Base-by-base conservation (phyloP, 2,888 invertebrate genomes). In the Ochropleura plecta region DNA sequence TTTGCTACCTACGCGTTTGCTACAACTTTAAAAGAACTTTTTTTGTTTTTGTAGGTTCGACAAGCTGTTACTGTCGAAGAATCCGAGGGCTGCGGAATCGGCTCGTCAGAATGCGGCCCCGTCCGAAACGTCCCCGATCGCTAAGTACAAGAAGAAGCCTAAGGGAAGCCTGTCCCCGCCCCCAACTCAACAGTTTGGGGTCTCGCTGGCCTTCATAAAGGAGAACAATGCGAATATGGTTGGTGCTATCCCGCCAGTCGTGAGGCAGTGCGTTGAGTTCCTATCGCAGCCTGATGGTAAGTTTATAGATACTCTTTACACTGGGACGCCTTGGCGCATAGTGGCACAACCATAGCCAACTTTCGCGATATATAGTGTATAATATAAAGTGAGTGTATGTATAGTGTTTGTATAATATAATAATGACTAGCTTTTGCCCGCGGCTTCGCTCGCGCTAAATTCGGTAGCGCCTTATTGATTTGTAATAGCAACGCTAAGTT, bases 131-230 rank as follows among this genome's bases (percentile, higher is more conserved):
- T 51, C 86, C 0, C 59, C 75, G 2, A 82, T 84, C 3, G 85
- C 82, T 1, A 87, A 87, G 9, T 68, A 84, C 0, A 84, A 83
- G 59, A 78, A 77, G 18, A 76, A 75, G 0, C 88, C 83, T 0
- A 86, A 86, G 53, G 80, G 81, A 3, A 91, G 91, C 18, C 84
- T 94, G 2, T 91, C 91, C 0, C 94, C 96, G 55, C 95, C 93
- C 64, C 97, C 97, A 57, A 98, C 99, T 9, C 99, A 99, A 92
- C 99, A 99, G 95, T 99, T 99, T 95, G 99, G 99, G 46, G 99
- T 99, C 3, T 98, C 99, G 5, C 96, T 99, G 74, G 98, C 98
- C 91, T 99, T 98, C 93, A 99, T 99, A 80, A 98, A 98, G 91
- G 98, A 98, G 80, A 98, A 99, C 93, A 98, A 99, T 92, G 94